Conservation (phyloP, 2,797 vertebrate species). For the Nannoperca australis region DNA sequence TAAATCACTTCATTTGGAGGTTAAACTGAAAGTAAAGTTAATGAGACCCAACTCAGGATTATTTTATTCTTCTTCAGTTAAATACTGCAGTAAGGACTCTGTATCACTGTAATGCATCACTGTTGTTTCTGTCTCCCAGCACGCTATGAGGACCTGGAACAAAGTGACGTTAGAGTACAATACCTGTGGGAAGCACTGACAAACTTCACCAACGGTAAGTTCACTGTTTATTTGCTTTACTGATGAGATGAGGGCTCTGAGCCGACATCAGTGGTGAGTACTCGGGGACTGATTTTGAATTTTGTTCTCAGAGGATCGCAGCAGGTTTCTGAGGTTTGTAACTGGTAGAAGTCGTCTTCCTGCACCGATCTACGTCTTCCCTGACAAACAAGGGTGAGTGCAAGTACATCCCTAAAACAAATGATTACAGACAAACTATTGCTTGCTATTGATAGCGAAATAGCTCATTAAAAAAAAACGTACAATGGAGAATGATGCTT, state of each 20-base stretch:
- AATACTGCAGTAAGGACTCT: not conserved
- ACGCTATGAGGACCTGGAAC: conserved; percentile 94
- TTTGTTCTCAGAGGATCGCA: conserved; percentile 93
- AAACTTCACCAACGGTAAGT: conserved; percentile 96
- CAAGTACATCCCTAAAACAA: not conserved
- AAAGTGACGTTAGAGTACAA: conserved; percentile 91
- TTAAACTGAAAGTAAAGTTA: not conserved
- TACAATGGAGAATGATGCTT: not conserved
- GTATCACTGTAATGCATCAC: not conserved
- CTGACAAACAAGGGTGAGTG: conserved; percentile 94
- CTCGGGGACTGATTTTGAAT: not conserved
- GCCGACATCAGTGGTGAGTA: not conserved
- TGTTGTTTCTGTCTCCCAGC: conserved; percentile 79
- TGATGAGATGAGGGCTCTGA: not conserved
- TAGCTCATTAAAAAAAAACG: not conserved
- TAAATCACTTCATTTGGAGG: too few species aligned
- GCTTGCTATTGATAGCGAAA: not conserved
- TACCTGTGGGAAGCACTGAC: conserved; percentile 97
- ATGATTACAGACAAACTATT: too few species aligned
- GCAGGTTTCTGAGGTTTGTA: conserved; percentile 97
- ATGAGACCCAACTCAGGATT: not conserved
- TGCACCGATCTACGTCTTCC: conserved; percentile 95
- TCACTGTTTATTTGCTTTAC: not conserved
- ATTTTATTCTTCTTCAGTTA: not conserved
- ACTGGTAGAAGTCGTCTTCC: conserved; percentile 98